Conservation (phyloP, 2,888 invertebrate species). For the Phaonia tiefii region DNA sequence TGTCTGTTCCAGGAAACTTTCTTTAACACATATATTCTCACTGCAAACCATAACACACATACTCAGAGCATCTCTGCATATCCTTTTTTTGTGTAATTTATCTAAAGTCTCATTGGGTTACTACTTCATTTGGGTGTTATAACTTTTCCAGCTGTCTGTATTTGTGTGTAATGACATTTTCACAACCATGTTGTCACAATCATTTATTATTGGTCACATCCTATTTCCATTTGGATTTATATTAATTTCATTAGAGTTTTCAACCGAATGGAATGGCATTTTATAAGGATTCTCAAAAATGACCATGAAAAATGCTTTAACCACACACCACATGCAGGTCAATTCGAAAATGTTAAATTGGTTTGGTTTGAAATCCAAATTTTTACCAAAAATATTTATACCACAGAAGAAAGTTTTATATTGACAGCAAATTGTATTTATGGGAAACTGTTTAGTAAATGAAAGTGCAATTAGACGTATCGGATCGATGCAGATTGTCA, state of each 20-base stretch:
- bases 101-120: slow-evolving; percentile 22
- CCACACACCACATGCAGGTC: slow-evolving; percentile 3
- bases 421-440: too few relatives aligned
- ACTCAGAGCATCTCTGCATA: slow-evolving; percentile 5
- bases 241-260: slow-evolving; percentile 39
- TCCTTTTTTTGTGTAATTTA: slow-evolving; percentile 28
- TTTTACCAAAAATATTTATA: background rate
- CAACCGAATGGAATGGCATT: slow-evolving; percentile 22
- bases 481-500: too few relatives aligned
- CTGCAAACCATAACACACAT: background rate
- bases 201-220: slow-evolving; percentile 42
- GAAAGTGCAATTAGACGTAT: too few relatives aligned
- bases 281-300: slow-evolving; percentile 10
- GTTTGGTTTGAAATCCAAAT: background rate
- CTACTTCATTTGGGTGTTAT: background rate
- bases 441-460: too few relatives aligned
- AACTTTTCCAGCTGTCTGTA: background rate
- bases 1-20: slow-evolving; percentile 38
- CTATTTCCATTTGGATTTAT: slow-evolving; percentile 40
- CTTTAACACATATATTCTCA: slow-evolving; percentile 16
- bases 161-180: slow-evolving; percentile 12
- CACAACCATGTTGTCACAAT: slow-evolving; percentile 22
- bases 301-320: slow-evolving; percentile 38
- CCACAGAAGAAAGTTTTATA: background rate
- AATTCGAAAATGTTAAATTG: slow-evolving; percentile 17